Evolutionary conservation across 2,888 invertebrate species (phyloP).

Genomic region (Acleris holmiana): DNA sequence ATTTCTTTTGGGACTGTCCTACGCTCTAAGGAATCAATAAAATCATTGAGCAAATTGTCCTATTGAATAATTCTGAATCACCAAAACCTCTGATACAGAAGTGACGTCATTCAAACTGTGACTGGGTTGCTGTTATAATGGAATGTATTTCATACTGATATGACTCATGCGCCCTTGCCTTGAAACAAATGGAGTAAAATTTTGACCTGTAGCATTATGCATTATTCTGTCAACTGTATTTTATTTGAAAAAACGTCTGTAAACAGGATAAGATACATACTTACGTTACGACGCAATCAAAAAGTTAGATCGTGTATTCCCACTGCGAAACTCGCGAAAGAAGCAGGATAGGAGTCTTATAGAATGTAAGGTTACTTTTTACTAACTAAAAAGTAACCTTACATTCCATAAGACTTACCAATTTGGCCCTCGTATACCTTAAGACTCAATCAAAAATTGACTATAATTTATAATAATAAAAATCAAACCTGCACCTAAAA

Average conservation of each 20-base stretch:
- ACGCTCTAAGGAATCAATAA: conserved; percentile 12
- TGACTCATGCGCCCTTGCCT: conserved; percentile 55
- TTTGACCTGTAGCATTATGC: conserved; percentile 3
- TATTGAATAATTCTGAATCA: conserved; percentile 59
- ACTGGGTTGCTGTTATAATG: conserved; percentile 46
- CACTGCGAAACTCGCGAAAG: too few relatives aligned
- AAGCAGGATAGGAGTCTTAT: too few relatives aligned
- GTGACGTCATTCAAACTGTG: conserved; percentile 65
- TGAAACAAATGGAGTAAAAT: conserved; percentile 17
- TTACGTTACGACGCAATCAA: too few relatives aligned
- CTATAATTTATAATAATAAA: too few relatives aligned
- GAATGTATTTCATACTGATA: conserved; percentile 46
- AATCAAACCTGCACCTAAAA: too few relatives aligned
- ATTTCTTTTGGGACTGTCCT: not conserved
- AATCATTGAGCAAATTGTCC: conserved; percentile 10
- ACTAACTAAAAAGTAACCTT: too few relatives aligned
- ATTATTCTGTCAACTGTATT: conserved; percentile 55
- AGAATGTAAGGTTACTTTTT: too few relatives aligned
- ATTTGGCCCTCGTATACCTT: too few relatives aligned
- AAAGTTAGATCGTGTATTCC: too few relatives aligned
- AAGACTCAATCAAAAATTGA: too few relatives aligned
- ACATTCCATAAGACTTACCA: too few relatives aligned
- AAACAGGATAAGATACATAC: too few relatives aligned
- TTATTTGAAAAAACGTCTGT: conserved; percentile 45
- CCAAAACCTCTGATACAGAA: conserved; percentile 45